phyloP scores from a whole-genome alignment of 2,888 invertebrate species.

The Agrypnus murinus region DNA sequence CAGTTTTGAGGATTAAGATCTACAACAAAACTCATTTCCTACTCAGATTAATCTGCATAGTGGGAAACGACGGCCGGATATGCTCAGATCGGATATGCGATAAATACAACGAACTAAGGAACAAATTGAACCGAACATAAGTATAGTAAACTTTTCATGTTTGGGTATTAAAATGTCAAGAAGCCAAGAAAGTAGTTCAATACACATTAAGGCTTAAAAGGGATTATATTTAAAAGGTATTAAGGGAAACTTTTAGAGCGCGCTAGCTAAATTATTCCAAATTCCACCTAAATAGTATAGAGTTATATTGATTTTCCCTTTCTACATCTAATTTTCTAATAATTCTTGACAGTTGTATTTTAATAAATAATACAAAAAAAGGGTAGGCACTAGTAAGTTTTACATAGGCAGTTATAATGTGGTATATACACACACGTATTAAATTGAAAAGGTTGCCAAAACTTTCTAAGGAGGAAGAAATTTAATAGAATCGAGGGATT shows the following conservation, averaged over 20 bases:
- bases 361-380: background rate
- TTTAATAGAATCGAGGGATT: slow-evolving; percentile 53
- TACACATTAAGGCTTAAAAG: slow-evolving; percentile 34
- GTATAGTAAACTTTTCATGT: slow-evolving; percentile 18
- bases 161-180: slow-evolving; percentile 44
- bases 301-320: background rate
- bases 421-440: background rate
- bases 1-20: slow-evolving; percentile 44
- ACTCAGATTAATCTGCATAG: slow-evolving; percentile 50
- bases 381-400: too few relatives aligned
- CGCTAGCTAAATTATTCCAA: too few relatives aligned
- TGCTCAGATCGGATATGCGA: slow-evolving; percentile 47
- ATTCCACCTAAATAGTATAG: slow-evolving; percentile 1
- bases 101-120: slow-evolving; percentile 33
- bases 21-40: slow-evolving; percentile 49
- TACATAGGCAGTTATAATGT: too few relatives aligned
- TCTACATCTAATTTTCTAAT: background rate
- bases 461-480: slow-evolving; percentile 41
- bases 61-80: slow-evolving; percentile 43
- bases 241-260: background rate
- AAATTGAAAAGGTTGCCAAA: slow-evolving; percentile 35
- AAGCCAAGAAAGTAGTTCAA: slow-evolving; percentile 43
- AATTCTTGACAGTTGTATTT: slow-evolving; percentile 8
- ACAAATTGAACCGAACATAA: slow-evolving; percentile 38
- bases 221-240: slow-evolving; percentile 31